Base-by-base conservation (phyloP, 2,888 invertebrate species). In the Drosophila koepferae region DNA sequence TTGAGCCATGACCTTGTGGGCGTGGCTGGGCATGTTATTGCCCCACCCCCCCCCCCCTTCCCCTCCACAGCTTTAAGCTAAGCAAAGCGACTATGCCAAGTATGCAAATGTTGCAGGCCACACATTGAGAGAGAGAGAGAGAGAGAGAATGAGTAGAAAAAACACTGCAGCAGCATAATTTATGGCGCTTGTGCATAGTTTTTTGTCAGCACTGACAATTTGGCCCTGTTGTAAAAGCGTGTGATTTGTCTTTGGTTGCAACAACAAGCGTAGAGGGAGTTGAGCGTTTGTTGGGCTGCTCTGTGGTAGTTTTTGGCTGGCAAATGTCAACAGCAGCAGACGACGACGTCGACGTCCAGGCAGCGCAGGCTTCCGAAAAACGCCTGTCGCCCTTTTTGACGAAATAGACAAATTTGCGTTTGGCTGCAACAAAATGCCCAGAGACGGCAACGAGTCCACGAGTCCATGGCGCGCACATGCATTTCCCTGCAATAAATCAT, bases 341-440 rank as follows among this genome's bases (percentile, higher is more conserved):
- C 23, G 48, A 46, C 38, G 38, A 14, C 14, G 38, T 1, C 38
- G 38, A 68, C 69, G 49, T 71, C 62, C 74, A 69, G 70, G 83
- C 74, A 49, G 61, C 80, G 61, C 54, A 62, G 65, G 70, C 61
- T 40, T 69, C 67, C 41, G 41, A 74, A 85, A 86, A 89, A 85
- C 85, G 89, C 80, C 84, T 89, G 87, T 81, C 82, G 81, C 72
- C 77, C 77, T 71, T 86, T 90, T 90, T 91, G 90, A 90, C 90
- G 91, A 91, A 90, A 90, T 90, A 91, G 91, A 90, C 91, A 91
- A 91, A 90, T 90, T 90, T 90, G 91, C 91, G 91, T 91, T 90
- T 89, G 89, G 81, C 80, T 90, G 82, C 89, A 84, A 82, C 90
- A 86, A 90, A 86, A 90, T 83, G 79, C 71, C 75, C 73, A 66